Base-by-base conservation (phyloP, 2,888 invertebrate species). In the Cheilosia urbana region DNA sequence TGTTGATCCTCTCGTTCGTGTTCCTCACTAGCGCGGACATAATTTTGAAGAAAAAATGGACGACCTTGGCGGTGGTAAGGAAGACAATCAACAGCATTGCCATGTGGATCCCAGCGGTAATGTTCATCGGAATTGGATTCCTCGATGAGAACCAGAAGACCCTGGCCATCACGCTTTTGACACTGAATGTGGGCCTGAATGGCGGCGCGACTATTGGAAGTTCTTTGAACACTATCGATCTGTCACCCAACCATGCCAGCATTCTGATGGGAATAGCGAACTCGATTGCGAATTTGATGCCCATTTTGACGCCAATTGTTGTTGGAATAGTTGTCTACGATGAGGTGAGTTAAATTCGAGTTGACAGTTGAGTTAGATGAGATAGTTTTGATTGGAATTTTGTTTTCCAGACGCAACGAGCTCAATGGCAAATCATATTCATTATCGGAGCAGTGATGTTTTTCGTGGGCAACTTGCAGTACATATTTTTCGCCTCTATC, bases 401-500 rank as follows among this genome's bases (percentile, higher is more conserved):
- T 30, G 66, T 77, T 92, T 90, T 57, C 11, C 91, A 96, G 95
- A 91, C 91, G 19, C 92, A 94, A 83, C 92, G 93, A 3, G 81
- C 89, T 1, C 94, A 95, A 89, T 96, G 96, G 96, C 93, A 94
- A 69, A 93, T 93, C 68, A 94, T 96, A 30, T 96, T 96, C 91
- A 94, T 95, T 90, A 92, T 84, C 5, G 45, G 96, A 0, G 94
- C 96, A 0, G 93, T 93, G 9, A 92, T 96, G 11, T 96, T 96
- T 90, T 93, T 96, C 82, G 89, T 94, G 45, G 94, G 95, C 11
- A 95, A 95, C 89, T 91, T 95, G 19, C 93, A 95, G 87, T 97
- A 95, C 90, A 89, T 96, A 6, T 90, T 95, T 3, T 96, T 95
- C 90, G 95, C 95, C 13, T 94, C 94, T 24, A 94, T 94, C 0